Percentiles rank a stretch among this genome's conserved stretches.
These are phyloP conservation scores for Hyposoter didymator DNA, from an alignment of 2,888 invertebrate species.

Conservation along the genomic window DNA sequence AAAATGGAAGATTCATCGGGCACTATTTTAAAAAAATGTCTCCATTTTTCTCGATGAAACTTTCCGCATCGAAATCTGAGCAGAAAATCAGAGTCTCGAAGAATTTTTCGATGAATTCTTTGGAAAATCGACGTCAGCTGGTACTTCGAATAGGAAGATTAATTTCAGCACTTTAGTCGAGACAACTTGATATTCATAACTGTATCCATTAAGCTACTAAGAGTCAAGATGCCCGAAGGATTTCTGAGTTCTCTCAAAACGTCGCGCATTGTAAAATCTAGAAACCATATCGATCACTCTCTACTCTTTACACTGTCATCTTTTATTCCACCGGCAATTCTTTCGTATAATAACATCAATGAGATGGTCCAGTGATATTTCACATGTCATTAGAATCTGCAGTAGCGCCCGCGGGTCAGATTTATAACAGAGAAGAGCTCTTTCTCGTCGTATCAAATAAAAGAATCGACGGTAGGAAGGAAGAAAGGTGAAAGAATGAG, in stretches of 20 bases:
- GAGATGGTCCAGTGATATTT: background rate
- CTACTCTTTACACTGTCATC: background rate
- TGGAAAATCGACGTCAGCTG: constrained; percentile 9
- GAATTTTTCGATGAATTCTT: background rate
- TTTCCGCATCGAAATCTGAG: background rate
- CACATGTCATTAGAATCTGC: constrained; percentile 7
- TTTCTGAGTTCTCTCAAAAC: constrained; percentile 4
- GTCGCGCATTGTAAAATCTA: constrained; percentile 27
- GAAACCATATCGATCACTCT: constrained; percentile 26
- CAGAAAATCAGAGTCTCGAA: background rate
- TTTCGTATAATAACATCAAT: constrained; percentile 21
- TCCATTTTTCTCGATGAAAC: background rate
- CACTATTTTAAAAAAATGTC: background rate
- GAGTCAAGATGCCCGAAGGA: background rate
- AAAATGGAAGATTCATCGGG: background rate
- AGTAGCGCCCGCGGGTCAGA: background rate
- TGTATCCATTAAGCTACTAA: background rate
- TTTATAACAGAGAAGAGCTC: background rate
- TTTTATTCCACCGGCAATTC: background rate
- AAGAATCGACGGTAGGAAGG: constrained; percentile 26
- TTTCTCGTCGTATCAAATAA: constrained; percentile 21
- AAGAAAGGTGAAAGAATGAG: constrained; percentile 54
- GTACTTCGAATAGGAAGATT: background rate
- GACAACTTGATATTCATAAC: background rate
- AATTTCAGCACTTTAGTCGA: constrained; percentile 5